Conservation (phyloP, 1,140 invertebrate genomes). For the Platorchestia sp. region DNA sequence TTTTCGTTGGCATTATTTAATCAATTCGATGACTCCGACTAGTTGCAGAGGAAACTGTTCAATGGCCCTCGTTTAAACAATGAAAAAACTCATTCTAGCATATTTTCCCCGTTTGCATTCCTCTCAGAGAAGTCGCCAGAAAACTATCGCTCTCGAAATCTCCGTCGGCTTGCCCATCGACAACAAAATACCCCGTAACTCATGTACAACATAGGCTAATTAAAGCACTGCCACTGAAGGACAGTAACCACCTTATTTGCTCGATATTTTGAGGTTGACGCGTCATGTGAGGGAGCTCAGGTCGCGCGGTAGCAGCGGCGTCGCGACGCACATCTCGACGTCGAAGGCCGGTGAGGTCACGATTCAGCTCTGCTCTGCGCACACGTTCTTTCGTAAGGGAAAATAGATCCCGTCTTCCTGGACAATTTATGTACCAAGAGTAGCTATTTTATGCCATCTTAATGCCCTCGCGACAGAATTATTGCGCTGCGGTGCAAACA, state of each 20-base stretch:
- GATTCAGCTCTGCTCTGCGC: background rate
- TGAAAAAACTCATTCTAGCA: background rate
- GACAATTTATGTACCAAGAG: slow-evolving; percentile 41
- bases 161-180: background rate
- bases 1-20: background rate
- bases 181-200: background rate
- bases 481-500: slow-evolving; percentile 11
- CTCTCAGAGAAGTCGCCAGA: background rate
- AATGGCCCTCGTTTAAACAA: background rate
- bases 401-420: slow-evolving; percentile 38
- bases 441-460: slow-evolving; percentile 19
- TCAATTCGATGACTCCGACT: background rate
- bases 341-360: slow-evolving; percentile 33
- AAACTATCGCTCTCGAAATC: background rate
- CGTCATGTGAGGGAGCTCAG: background rate
- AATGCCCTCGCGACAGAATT: slow-evolving; percentile 36
- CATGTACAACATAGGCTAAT: background rate
- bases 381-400: slow-evolving; percentile 31
- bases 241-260: background rate
- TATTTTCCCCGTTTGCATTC: background rate
- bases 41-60: background rate
- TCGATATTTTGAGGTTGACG: background rate
- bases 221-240: background rate
- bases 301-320: slow-evolving; percentile 7
- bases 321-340: background rate